Evolutionary conservation across 2,888 invertebrate genomes (phyloP).

Genomic region (Hyposoter didymator): DNA sequence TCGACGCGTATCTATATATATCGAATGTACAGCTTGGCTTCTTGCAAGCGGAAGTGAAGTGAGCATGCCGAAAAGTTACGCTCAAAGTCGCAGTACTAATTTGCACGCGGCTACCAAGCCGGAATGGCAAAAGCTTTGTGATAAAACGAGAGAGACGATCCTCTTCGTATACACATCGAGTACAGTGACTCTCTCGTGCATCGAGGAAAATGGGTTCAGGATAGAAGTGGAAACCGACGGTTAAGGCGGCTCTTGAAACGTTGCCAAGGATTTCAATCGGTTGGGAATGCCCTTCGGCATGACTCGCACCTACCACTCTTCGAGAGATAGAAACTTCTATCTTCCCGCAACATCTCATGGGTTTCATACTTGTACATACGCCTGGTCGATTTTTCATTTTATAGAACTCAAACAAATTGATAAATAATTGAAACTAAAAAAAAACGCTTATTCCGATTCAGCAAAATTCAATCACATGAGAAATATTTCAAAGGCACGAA

Average conservation of each 20-base stretch:
- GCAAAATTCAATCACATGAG: background rate
- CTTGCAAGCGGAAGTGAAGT: conserved; percentile 54
- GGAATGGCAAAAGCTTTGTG: conserved; percentile 31
- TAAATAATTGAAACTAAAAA: background rate
- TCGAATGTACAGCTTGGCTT: conserved; percentile 28
- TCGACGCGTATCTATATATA: background rate
- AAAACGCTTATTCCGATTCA: background rate
- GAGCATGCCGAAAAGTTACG: conserved; percentile 65
- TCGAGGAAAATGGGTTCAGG: conserved; percentile 53
- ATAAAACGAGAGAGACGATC: conserved; percentile 35
- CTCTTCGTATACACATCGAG: background rate
- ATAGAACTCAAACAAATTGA: background rate
- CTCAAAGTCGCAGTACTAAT: conserved; percentile 63
- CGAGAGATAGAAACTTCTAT: conserved; percentile 61
- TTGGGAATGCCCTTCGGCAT: conserved; percentile 65
- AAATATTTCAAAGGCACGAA: background rate
- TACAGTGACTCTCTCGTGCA: conserved; percentile 38
- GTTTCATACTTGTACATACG: background rate
- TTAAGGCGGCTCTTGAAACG: conserved; percentile 77
- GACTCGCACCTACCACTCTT: conserved; percentile 44
- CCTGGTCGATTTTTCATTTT: conserved; percentile 2
- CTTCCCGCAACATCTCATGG: conserved; percentile 39
- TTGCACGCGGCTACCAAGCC: conserved; percentile 63
- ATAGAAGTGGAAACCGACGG: conserved; percentile 65
- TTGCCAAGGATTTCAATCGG: conserved; percentile 81